Base-by-base conservation (phyloP, 2,888 invertebrate genomes). In the Leptura quadrifasciata region DNA sequence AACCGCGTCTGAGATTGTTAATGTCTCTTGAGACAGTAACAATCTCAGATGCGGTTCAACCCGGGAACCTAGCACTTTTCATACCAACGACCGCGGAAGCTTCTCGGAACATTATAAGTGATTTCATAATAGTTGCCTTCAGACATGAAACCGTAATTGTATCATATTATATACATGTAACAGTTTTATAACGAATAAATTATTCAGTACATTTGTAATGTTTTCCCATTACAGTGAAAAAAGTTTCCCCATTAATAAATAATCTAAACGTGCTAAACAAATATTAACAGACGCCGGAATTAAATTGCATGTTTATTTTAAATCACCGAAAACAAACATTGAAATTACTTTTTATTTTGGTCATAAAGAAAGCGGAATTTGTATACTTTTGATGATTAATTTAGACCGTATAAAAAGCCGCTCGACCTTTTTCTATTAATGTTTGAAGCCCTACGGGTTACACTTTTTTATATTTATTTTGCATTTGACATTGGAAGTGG, bases 401-500 rank as follows among this genome's bases (percentile, higher is more conserved):
- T 75, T 64, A 55, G 18, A 55, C 64, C 17, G 35, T 21, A 68
- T 63, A 68, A 63, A 68, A 63, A 55, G 55, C 52, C 54, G 12
- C 17, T 10, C 60, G 61, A 60, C 52, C 61, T 73, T 73, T 78
- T 79, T 78, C 74, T 75, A 74, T 78, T 78, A 80, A 80, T 79
- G 75, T 73, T 68, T 54, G 73, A 72, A 76, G 76, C 79, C 82
- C 77, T 79, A 68, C 74, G 80, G 76, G 80, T 72, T 76, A 65
- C 70, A 63, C 35, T 64, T 72, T 75, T 75, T 83, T 84, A 80
- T 84, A 85, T 83, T 84, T 84, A 82, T 84, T 85, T 84, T 84
- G 82, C 83, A 84, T 84, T 82, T 84, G 82, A 80, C 80, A 82
- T 82, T 78, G 79, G 79, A 84, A 83, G 83, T 83, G 80, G 81